phyloP scores from a whole-genome alignment of 2,113 vertebrate genomes.

The Crotalus helleri region DNA sequence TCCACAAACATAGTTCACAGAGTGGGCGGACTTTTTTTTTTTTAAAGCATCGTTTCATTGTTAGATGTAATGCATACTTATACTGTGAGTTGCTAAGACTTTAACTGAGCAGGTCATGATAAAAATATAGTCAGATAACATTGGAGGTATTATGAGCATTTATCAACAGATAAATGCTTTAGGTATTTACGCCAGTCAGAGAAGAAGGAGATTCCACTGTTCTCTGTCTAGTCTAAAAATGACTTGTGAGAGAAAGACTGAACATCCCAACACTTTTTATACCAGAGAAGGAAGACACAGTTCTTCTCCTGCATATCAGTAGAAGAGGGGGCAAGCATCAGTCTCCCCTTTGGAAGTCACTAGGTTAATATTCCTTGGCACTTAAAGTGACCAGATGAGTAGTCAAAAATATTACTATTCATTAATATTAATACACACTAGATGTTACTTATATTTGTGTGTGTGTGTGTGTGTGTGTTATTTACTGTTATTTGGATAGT shows the following conservation, averaged over 20 bases:
- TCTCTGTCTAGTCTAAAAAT: background rate
- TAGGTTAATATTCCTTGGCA: background rate
- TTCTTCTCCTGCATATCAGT: background rate
- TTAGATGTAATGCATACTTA: background rate
- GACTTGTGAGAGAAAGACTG: background rate
- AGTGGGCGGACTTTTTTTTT: background rate
- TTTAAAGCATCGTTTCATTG: background rate
- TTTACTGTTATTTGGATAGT: background rate
- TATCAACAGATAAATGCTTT: background rate
- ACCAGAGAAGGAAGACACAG: background rate
- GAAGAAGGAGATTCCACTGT: no score
- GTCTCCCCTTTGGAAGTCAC: background rate
- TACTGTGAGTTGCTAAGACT: background rate
- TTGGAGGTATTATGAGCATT: background rate
- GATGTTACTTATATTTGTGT: no score
- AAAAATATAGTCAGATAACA: background rate
- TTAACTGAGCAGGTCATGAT: background rate
- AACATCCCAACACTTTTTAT: background rate
- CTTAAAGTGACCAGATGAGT: background rate
- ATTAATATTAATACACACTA: background rate
- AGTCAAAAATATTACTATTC: background rate
- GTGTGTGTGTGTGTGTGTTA: background rate
- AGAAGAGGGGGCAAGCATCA: background rate
- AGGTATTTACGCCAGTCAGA: background rate
- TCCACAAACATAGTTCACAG: background rate